Conservation (phyloP, 2,113 vertebrate genomes). For the Carettochelys insculpta region DNA sequence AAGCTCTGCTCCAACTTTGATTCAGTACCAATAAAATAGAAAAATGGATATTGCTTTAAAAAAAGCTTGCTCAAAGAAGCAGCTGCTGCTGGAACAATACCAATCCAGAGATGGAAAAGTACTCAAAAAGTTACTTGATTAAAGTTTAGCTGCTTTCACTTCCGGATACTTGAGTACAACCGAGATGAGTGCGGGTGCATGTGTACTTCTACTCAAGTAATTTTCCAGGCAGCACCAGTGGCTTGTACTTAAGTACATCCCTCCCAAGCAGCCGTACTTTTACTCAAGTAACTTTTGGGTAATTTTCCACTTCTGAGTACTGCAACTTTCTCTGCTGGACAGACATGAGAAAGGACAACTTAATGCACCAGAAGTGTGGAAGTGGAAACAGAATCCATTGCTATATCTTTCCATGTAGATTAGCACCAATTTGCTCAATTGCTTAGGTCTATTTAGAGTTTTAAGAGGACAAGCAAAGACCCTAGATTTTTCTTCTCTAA, state of each 20-base stretch:
- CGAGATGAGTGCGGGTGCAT: too few species aligned
- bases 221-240: too few species aligned
- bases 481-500: fast-evolving
- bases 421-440: background rate
- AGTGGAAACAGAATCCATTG: background rate
- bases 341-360: background rate
- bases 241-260: too few species aligned
- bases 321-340: background rate
- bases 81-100: background rate
- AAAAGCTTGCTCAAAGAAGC: background rate
- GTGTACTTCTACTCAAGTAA: too few species aligned
- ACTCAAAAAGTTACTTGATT: too few species aligned
- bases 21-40: background rate
- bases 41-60: background rate
- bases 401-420: background rate
- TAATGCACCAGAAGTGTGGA: background rate
- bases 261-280: too few species aligned
- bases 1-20: background rate
- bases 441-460: background rate
- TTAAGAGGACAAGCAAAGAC: background rate
- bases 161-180: too few species aligned
- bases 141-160: too few species aligned
- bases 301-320: too few species aligned
- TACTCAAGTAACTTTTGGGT: too few species aligned
- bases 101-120: too few species aligned